A percentile compares a stretch with the other conserved stretches of the same genome.
These are phyloP conservation scores for Pantherophis alleghaniensis DNA, from an alignment of 2,797 vertebrate species.

Conservation along the genomic window DNA sequence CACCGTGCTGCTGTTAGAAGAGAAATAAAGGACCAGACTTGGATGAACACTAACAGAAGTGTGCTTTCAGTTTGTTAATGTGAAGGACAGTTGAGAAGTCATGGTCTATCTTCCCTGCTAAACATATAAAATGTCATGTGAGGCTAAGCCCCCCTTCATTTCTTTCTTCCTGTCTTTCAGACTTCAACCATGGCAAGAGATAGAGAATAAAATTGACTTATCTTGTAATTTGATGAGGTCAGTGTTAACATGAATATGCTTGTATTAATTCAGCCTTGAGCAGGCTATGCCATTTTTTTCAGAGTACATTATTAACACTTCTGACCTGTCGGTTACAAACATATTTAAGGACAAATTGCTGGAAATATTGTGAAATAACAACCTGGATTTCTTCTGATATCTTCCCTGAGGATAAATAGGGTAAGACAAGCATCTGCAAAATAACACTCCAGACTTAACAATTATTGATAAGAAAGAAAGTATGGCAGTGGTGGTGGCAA, in stretches of 20 bases:
- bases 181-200: slow-evolving; percentile 39
- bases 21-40: slow-evolving; percentile 45
- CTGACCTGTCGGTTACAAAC: slow-evolving; percentile 7
- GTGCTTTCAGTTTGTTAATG: slow-evolving; percentile 45
- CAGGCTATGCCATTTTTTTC: slow-evolving; percentile 41
- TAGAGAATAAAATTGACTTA: slow-evolving; percentile 53
- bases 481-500: not conserved
- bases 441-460: not conserved
- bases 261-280: slow-evolving; percentile 47
- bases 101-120: slow-evolving; percentile 47
- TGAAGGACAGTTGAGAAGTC: slow-evolving; percentile 56
- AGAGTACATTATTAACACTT: slow-evolving; percentile 28
- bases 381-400: slow-evolving; percentile 45
- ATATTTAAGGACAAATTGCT: slow-evolving; percentile 18
- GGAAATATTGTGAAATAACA: slow-evolving; percentile 43
- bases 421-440: not conserved
- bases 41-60: slow-evolving; percentile 50
- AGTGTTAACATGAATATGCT: slow-evolving; percentile 48
- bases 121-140: slow-evolving; percentile 46
- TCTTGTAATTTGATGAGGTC: slow-evolving; percentile 59
- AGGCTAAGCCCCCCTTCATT: not conserved
- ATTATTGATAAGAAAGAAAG: not conserved
- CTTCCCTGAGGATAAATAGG: slow-evolving; percentile 26
- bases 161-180: not conserved
- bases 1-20: slow-evolving; percentile 16